phyloP scores from a whole-genome alignment of 2,888 invertebrate genomes.

The Laothoe populi region DNA sequence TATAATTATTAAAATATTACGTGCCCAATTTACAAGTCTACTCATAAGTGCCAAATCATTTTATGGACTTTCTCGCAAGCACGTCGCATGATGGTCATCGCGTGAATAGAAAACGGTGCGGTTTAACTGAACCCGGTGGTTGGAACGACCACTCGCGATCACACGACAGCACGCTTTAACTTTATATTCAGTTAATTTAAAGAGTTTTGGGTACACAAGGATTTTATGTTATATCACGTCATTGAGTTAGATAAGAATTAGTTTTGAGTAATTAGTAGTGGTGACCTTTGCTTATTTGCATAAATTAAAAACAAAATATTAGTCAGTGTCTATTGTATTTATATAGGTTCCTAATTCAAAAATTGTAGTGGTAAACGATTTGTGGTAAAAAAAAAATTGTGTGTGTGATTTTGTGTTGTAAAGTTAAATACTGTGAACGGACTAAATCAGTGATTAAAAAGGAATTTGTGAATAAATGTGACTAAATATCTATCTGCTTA shows the following conservation, averaged over 20 bases:
- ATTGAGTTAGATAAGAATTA: no score
- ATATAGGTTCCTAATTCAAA: no score
- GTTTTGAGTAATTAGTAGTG: no score
- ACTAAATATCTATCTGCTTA: no score
- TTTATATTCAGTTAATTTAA: background rate
- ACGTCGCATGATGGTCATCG: slow-evolving; percentile 42
- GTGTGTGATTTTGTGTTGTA: background rate
- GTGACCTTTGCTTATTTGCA: no score
- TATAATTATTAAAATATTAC: background rate
- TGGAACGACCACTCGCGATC: slow-evolving; percentile 34
- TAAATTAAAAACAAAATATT: no score
- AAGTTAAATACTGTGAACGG: background rate
- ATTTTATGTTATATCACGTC: background rate
- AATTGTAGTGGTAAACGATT: background rate
- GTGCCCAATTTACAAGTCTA: background rate
- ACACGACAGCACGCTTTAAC: slow-evolving; percentile 25
- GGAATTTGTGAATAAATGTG: slow-evolving; percentile 32
- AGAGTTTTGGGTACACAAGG: no score
- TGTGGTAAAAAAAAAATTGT: background rate
- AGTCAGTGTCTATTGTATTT: background rate
- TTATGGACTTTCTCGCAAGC: slow-evolving; percentile 19
- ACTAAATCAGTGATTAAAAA: slow-evolving; percentile 20
- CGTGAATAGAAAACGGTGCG: slow-evolving; percentile 59
- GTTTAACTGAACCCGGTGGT: slow-evolving; percentile 44
- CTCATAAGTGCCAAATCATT: slow-evolving; percentile 24